A percentile compares a stretch with the other conserved stretches of the same genome.
These are phyloP conservation scores for Chrysodeixis includens DNA, from an alignment of 2,888 invertebrate genomes.

Conservation along the genomic window DNA sequence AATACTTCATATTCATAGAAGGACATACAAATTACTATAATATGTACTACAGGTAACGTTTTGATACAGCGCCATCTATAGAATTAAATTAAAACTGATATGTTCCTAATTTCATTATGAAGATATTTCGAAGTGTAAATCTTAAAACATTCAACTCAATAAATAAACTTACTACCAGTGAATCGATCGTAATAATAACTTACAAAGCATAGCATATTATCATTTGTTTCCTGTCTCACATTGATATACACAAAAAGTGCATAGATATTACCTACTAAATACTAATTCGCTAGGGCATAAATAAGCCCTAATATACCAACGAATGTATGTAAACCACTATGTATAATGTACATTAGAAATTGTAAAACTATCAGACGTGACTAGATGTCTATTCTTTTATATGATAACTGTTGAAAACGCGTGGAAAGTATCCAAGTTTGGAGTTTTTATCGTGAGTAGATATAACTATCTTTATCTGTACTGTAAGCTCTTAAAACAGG, in stretches of 20 bases:
- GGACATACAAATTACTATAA: slow-evolving; percentile 34
- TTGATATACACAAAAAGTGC: background rate
- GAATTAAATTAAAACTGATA: too few relatives aligned
- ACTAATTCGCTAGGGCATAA: slow-evolving; percentile 4
- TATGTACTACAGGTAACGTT: slow-evolving; percentile 69
- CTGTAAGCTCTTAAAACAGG: too few relatives aligned
- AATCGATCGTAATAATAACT: background rate
- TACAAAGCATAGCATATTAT: too few relatives aligned
- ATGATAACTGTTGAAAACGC: background rate
- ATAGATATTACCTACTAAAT: background rate
- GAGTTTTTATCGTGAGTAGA: background rate
- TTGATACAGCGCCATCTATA: background rate
- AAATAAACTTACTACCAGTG: too few relatives aligned
- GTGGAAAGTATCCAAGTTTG: background rate
- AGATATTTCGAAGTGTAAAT: background rate
- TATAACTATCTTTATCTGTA: background rate
- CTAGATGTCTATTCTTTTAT: background rate
- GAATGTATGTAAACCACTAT: background rate
- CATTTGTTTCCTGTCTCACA: background rate
- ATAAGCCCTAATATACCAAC: background rate
- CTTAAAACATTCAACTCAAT: too few relatives aligned
- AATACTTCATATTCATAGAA: background rate
- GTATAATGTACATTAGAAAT: slow-evolving; percentile 4
- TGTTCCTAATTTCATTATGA: background rate
- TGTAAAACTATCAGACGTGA: background rate